phyloP scores from a whole-genome alignment of 2,113 vertebrate genomes.

The Emydocephalus ijimae region DNA sequence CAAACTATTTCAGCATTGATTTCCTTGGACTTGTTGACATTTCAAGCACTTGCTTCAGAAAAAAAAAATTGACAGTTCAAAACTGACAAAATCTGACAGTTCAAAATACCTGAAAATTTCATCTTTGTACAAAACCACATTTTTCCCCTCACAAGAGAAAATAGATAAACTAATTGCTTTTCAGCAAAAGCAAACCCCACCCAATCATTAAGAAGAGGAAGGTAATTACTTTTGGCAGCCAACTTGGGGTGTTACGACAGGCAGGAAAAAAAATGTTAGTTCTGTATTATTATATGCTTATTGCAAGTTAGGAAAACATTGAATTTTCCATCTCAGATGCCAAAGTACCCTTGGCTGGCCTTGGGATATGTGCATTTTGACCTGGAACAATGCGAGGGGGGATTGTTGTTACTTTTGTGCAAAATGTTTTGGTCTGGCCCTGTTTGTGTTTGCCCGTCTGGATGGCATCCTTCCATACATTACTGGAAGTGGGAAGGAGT shows the following conservation, averaged over 20 bases:
- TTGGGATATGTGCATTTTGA: background rate
- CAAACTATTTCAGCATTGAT: background rate
- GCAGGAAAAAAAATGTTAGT: background rate
- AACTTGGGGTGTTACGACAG: background rate
- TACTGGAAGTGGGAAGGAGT: constrained; percentile 33
- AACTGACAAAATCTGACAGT: background rate
- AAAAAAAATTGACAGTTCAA: background rate
- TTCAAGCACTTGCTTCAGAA: background rate
- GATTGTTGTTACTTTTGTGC: background rate
- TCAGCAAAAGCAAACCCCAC: background rate
- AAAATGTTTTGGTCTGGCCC: background rate
- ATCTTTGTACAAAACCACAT: background rate
- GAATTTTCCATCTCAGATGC: background rate
- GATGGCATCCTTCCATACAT: constrained; percentile 54
- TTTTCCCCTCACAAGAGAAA: too few relatives aligned
- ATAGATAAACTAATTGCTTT: background rate
- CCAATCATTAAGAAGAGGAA: background rate
- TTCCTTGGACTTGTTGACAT: too few relatives aligned
- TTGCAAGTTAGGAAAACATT: background rate
- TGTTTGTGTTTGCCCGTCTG: background rate
- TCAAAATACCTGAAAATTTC: background rate
- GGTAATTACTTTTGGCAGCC: background rate
- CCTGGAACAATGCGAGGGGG: background rate
- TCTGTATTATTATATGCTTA: background rate
- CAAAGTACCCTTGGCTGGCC: background rate